Evolutionary conservation across 2,113 vertebrate genomes (phyloP).

Genomic region (Nyctibius bracteatus): DNA sequence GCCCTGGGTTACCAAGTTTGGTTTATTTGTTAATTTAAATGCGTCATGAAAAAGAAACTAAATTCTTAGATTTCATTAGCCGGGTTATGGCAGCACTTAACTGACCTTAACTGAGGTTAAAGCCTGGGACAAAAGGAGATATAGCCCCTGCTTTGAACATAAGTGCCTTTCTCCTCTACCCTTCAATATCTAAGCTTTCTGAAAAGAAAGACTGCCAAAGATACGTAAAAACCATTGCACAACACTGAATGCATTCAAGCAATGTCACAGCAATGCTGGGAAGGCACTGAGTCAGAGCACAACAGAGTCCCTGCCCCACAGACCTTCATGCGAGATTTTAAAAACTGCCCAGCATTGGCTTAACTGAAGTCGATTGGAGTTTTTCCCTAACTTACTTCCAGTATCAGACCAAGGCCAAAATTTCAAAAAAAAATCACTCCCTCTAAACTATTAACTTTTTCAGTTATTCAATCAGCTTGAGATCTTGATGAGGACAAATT

Average conservation of each 20-base stretch:
- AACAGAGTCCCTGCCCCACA: background rate
- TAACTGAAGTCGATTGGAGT: background rate
- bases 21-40: background rate
- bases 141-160: background rate
- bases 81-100: background rate
- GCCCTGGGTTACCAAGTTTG: background rate
- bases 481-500: background rate
- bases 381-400: background rate
- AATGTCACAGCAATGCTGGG: background rate
- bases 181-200: background rate
- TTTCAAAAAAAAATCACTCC: background rate
- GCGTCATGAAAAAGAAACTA: background rate
- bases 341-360: background rate
- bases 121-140: background rate
- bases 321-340: background rate
- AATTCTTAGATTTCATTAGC: background rate
- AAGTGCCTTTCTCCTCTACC: background rate
- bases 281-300: background rate
- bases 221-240: background rate
- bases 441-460: background rate
- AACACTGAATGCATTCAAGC: background rate
- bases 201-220: background rate
- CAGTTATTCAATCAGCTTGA: background rate
- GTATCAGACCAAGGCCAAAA: background rate
- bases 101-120: background rate